Evolutionary conservation across 2,797 vertebrate species (phyloP).

Genomic region (Pangasius mekongensis): DNA sequence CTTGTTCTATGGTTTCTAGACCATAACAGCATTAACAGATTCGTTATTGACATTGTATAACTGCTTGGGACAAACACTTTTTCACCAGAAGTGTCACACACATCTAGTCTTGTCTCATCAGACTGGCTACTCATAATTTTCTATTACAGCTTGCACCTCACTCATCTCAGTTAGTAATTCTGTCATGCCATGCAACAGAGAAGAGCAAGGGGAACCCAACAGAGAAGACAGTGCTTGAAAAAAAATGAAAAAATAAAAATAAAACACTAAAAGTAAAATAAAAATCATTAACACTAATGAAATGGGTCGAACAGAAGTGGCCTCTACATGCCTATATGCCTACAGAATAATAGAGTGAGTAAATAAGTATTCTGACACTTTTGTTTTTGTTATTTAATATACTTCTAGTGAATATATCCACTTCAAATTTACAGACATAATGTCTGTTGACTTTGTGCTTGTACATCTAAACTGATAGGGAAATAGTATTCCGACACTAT

Average conservation of each 20-base stretch:
- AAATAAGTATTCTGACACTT: too few species aligned
- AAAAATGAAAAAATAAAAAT: not conserved
- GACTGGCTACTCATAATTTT: not conserved
- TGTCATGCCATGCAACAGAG: not conserved
- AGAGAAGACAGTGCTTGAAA: not conserved
- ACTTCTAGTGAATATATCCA: too few species aligned
- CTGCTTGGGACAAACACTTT: not conserved
- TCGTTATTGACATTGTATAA: not conserved
- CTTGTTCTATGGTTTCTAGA: not conserved
- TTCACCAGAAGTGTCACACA: not conserved
- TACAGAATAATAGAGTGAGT: not conserved
- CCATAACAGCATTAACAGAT: not conserved
- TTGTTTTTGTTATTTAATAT: too few species aligned
- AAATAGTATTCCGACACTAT: too few species aligned
- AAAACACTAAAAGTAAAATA: not conserved
- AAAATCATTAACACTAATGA: not conserved
- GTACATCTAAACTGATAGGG: too few species aligned
- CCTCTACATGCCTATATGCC: not conserved
- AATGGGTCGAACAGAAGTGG: not conserved
- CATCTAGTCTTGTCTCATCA: not conserved
- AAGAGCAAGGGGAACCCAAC: not conserved
- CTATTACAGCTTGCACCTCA: not conserved
- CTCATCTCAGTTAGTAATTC: not conserved
- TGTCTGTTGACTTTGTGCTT: not conserved
- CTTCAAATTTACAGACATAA: not conserved